Base-by-base conservation (phyloP, 2,888 invertebrate species). In the Drosophila testacea region DNA sequence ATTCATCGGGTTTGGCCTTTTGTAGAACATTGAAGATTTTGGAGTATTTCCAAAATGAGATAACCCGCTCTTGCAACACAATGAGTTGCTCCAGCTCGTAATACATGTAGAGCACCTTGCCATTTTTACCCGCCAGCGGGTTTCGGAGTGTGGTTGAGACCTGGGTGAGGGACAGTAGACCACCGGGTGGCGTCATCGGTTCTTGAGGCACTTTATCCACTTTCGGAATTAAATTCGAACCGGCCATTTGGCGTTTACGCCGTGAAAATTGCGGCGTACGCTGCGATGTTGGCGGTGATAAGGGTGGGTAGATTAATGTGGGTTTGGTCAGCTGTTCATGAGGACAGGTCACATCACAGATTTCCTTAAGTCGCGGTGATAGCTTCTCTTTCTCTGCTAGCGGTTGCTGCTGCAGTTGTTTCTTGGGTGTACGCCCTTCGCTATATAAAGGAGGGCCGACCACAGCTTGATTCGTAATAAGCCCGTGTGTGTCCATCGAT, bases 1-100 rank as follows among this genome's bases (percentile, higher is more conserved):
- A 9, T 6, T 48, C 48, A 3, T 59, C 56, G 1, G 54, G 2
- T 5, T 13, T n/a, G 3, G 47, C 11, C 28, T 52, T 70, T 10
- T 81, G 83, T 10, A 92, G 64, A 5, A 91, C 81, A 62, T 88
- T 87, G 9, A 91, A 81, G 0, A 92, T 56, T 61, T 90, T 91
- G 3, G 89, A 89, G 62, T 84, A 91, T 66, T 92, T 92, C 92
- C 92, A 92, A 67, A 92, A 92, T 16, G 90, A 90, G 3, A 92
- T 71, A 42, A 83, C 56, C 16, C 69, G 75, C 54, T 92, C 91
- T 63, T 92, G 92, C 39, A 92, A 76, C 6, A 91, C 89, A 46
- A 92, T 90, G 0, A 92, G 83, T 54, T 91, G 83, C 42, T 92
- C 92, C 46, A 90, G 65, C 60, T 91, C 92, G 52, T 89, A 91